Percentiles rank a stretch among this genome's conserved stretches.
Conservation (phyloP, 2,888 invertebrate genomes). For the Emmelina monodactyla region DNA sequence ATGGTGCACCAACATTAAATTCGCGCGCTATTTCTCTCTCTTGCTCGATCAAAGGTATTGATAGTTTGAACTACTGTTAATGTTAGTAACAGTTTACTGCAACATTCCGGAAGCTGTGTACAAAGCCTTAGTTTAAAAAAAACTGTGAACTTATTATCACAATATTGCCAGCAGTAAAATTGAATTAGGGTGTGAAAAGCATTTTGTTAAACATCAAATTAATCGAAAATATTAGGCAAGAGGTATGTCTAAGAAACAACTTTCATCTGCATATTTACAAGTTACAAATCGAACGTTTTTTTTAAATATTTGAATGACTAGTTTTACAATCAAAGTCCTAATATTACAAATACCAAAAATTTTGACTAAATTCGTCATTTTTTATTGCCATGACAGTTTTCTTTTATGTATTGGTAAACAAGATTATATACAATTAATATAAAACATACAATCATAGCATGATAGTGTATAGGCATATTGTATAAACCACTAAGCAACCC, state of each 20-base stretch:
- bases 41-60: slow-evolving; percentile 11
- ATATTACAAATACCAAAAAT: too few species aligned
- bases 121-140: slow-evolving; percentile 56
- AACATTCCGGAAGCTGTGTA: slow-evolving; percentile 66
- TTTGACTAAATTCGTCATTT: slow-evolving; percentile 22
- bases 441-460: slow-evolving; percentile 57
- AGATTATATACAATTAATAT: slow-evolving; percentile 62
- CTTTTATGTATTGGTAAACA: slow-evolving; percentile 56
- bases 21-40: slow-evolving; percentile 2
- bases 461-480: slow-evolving; percentile 61
- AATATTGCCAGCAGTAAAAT: slow-evolving; percentile 50
- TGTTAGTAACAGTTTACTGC: slow-evolving; percentile 59
- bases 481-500: slow-evolving; percentile 45
- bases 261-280: background rate
- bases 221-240: too few species aligned
- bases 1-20: slow-evolving; percentile 22
- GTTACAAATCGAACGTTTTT: slow-evolving; percentile 9
- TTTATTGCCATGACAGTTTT: slow-evolving; percentile 41
- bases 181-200: too few species aligned
- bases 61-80: slow-evolving; percentile 33
- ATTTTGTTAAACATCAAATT: too few species aligned
- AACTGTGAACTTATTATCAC: slow-evolving; percentile 42
- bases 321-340: slow-evolving; percentile 31
- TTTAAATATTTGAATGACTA: slow-evolving; percentile 36
- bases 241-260: too few species aligned